Evolutionary conservation across 2,113 vertebrate species (phyloP).

Genomic region (Trichomycterus rosablanca): DNA sequence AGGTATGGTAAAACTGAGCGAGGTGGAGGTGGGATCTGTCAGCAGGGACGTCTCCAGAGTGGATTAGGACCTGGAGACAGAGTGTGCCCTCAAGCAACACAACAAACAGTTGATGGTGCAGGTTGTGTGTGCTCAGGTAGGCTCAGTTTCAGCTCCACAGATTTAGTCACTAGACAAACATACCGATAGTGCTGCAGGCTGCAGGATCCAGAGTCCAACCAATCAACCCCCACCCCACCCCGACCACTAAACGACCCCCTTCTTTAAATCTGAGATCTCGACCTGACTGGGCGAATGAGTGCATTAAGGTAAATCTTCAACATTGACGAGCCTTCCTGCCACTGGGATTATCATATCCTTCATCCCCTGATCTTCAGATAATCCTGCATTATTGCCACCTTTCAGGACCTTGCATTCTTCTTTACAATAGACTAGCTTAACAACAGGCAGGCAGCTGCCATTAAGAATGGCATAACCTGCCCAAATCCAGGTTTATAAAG

Average conservation of each 20-base stretch:
- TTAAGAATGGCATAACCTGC: no score
- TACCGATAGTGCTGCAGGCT: background rate
- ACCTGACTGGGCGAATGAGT: background rate
- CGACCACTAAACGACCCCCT: background rate
- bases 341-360: no score
- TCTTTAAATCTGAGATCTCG: background rate
- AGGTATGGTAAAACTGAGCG: slow-evolving; percentile 28
- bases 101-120: slow-evolving; percentile 1
- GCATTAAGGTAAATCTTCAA: slow-evolving; percentile 36
- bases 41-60: slow-evolving; percentile 28
- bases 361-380: no score
- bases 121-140: background rate
- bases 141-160: background rate
- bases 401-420: no score
- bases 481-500: no score
- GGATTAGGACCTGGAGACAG: background rate
- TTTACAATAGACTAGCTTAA: no score
- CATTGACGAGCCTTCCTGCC: slow-evolving; percentile 35
- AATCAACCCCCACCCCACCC: no score
- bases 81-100: background rate
- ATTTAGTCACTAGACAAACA: background rate
- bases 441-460: no score
- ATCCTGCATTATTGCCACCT: no score
- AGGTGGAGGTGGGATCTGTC: slow-evolving; percentile 49
- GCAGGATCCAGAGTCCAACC: background rate